A percentile compares a stretch with the other conserved stretches of the same genome.
phyloP scores from a whole-genome alignment of 2,888 invertebrate species.

The Apodemia mormo region DNA sequence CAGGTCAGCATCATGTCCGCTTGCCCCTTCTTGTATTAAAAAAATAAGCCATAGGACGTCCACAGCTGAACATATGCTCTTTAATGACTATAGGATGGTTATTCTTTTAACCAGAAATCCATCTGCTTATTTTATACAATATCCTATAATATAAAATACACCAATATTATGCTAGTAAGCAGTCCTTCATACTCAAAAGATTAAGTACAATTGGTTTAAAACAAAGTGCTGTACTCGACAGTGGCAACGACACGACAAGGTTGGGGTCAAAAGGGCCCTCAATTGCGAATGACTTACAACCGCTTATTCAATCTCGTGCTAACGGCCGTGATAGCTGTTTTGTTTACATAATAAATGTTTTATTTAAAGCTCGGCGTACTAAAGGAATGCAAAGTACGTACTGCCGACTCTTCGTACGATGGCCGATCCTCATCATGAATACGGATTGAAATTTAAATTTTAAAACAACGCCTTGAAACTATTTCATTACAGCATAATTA shows the following conservation, averaged over 20 bases:
- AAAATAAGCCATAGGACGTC: no score
- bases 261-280: slow-evolving; percentile 61
- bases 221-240: slow-evolving; percentile 14
- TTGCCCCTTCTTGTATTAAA: no score
- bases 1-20: no score
- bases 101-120: no score
- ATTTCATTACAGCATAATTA: not conserved
- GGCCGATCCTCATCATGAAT: slow-evolving; percentile 6
- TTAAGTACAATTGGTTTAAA: not conserved
- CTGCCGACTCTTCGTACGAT: not conserved
- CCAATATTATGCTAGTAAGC: not conserved
- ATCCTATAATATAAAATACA: no score
- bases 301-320: slow-evolving; percentile 35
- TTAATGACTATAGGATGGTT: no score
- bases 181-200: not conserved
- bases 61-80: no score
- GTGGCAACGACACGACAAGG: slow-evolving; percentile 61
- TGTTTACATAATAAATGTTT: slow-evolving; percentile 23
- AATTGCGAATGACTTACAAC: slow-evolving; percentile 49
- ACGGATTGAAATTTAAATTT: not conserved
- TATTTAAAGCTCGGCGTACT: not conserved
- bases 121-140: no score
- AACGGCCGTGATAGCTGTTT: slow-evolving; percentile 19
- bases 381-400: not conserved
- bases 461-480: not conserved